Conservation (phyloP, 2,113 vertebrate genomes). For the Propithecus coquereli region DNA sequence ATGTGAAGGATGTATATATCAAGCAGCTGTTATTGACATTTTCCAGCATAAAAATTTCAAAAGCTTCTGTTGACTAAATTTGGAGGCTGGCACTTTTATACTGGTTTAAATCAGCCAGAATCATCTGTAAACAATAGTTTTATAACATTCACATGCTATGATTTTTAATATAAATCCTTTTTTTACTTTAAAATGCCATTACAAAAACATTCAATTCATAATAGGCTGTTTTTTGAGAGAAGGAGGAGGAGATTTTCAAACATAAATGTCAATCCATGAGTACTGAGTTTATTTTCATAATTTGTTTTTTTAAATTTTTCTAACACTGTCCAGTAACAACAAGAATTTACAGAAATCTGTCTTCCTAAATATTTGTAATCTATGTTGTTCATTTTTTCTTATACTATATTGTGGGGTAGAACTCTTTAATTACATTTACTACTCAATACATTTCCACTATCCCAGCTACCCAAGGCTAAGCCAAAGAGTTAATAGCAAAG, state of each 20-base stretch:
- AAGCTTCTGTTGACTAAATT: background rate
- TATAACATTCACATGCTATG: background rate
- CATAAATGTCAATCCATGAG: background rate
- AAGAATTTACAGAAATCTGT: background rate
- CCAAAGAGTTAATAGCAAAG: background rate
- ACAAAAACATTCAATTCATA: background rate
- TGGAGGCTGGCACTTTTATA: background rate
- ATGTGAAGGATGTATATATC: background rate
- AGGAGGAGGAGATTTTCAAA: background rate
- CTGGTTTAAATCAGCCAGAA: background rate
- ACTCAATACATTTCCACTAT: background rate
- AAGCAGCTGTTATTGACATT: background rate
- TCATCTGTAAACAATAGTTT: background rate
- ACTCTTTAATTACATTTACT: background rate
- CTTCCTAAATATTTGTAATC: background rate
- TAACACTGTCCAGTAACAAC: background rate
- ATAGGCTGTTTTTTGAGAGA: background rate
- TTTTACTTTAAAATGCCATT: background rate
- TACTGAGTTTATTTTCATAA: background rate
- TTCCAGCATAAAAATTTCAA: background rate
- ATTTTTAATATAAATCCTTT: background rate
- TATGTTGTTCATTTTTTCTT: background rate
- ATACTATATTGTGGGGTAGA: background rate
- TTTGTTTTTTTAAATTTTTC: background rate
- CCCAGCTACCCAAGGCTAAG: background rate